Conservation (phyloP, 2,113 vertebrate genomes). For the Elgaria multicarinata region DNA sequence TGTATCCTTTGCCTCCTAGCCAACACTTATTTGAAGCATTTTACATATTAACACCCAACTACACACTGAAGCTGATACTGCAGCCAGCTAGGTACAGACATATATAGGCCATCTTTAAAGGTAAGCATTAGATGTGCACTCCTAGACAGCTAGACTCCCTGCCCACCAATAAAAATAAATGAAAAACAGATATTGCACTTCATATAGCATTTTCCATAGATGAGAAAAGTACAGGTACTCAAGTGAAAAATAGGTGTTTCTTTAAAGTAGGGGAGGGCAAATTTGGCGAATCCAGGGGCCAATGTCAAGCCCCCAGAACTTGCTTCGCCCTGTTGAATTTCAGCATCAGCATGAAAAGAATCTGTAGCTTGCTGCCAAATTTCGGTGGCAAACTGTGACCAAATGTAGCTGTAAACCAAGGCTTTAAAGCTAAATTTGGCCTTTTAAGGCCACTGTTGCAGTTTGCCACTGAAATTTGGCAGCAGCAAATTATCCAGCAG, state of each 20-base stretch:
- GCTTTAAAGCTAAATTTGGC: no score
- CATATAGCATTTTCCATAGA: neutral
- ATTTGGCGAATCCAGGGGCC: no score
- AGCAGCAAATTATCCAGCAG: no score
- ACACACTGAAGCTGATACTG: neutral
- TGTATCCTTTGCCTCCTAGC: neutral
- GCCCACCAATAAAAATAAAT: neutral
- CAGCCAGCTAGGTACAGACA: neutral
- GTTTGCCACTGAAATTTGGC: no score
- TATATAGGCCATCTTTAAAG: no score
- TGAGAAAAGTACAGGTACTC: neutral
- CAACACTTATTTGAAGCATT: neutral
- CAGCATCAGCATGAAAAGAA: no score
- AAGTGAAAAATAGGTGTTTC: neutral
- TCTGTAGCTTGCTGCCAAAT: no score
- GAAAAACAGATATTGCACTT: neutral
- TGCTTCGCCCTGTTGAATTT: no score
- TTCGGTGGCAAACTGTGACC: no score
- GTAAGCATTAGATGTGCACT: neutral
- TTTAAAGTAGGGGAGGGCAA: neutral
- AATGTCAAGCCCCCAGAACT: no score
- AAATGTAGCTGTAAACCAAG: no score
- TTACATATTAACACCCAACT: rapidly evolving
- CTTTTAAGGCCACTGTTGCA: no score
- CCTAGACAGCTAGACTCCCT: neutral